Evolutionary conservation across 2,113 vertebrate species (phyloP), one percentile per base, ranked within the genome.

Genomic region (Anser brachyrhynchus): DNA sequence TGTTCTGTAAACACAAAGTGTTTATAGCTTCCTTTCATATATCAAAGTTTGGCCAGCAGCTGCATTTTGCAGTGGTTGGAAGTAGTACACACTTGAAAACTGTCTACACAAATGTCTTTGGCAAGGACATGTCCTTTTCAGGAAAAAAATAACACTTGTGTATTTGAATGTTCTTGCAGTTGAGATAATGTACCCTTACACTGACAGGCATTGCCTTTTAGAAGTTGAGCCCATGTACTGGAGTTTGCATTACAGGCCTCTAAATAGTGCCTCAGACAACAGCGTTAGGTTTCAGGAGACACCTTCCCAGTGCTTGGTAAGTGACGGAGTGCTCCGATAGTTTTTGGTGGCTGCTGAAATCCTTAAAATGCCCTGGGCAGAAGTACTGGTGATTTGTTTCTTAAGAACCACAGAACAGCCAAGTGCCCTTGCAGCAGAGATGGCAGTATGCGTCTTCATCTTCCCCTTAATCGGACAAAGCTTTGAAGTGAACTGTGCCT

Each of bases 211-310:
- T 54, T 90, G 26, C 58, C 39, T 72, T 93, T 65, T 35, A 64
- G 46, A 46, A 77, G 54, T 54, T 74, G 74, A 86, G 46, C 2
- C 0, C 7, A 9, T 25, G 28, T 41, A 21, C 21, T 62, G 33
- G 46, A 59, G 82, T 94, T 81, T 82, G 55, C 39, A 25, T 76
- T 57, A 14, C 72, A 80, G 69, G 28, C 58, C 62, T 92, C 66
- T 84, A 83, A 92, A 95, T 52, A 89, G 81, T 70, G 82, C 20
- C 78, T 33, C 62, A 44, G 71, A 35, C 17, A 31, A 8, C 58
- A 73, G 93, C 1, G 39, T 89, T 79, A 7, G 70, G 62, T 92
- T 96, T 93, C 87, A 43, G 66, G 73, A 90, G 77, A 49, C 67
- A 35, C 33, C 69, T 89, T 93, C 46, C 41, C 39, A 39, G 57